Evolutionary conservation across 2,113 vertebrate species (phyloP).

Genomic region (Rhinolophus sinicus): DNA sequence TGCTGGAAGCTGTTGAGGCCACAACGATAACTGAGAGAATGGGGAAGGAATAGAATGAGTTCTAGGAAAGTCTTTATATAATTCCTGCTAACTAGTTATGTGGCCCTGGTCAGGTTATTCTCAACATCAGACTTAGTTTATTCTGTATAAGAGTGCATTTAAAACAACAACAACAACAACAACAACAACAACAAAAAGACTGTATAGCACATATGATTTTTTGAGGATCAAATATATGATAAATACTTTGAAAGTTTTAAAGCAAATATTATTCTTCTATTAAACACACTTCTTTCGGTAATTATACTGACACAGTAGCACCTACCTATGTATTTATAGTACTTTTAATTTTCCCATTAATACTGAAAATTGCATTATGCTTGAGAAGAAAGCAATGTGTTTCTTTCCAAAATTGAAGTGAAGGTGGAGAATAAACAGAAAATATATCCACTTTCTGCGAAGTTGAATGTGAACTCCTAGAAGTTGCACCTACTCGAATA

Average conservation of each 20-base stretch:
- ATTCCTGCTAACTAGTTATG: neutral
- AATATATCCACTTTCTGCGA: neutral
- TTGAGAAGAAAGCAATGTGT: neutral
- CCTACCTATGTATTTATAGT: neutral
- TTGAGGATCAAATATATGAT: neutral
- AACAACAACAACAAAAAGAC: neutral
- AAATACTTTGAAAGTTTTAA: neutral
- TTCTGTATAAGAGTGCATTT: neutral
- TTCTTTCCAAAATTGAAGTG: neutral
- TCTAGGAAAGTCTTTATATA: neutral
- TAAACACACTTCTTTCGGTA: neutral
- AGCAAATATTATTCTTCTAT: neutral
- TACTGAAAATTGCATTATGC: neutral
- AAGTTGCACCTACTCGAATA: neutral
- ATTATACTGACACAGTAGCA: neutral
- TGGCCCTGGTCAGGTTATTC: neutral
- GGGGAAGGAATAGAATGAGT: neutral
- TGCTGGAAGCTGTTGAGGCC: neutral
- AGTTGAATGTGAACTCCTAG: neutral
- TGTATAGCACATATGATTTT: neutral
- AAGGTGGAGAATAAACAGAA: neutral
- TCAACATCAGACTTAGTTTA: neutral
- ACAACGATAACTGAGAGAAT: neutral
- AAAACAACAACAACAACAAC: neutral
- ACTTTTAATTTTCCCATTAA: neutral